Conservation (phyloP, 2,113 vertebrate species). For the Vimba vimba region DNA sequence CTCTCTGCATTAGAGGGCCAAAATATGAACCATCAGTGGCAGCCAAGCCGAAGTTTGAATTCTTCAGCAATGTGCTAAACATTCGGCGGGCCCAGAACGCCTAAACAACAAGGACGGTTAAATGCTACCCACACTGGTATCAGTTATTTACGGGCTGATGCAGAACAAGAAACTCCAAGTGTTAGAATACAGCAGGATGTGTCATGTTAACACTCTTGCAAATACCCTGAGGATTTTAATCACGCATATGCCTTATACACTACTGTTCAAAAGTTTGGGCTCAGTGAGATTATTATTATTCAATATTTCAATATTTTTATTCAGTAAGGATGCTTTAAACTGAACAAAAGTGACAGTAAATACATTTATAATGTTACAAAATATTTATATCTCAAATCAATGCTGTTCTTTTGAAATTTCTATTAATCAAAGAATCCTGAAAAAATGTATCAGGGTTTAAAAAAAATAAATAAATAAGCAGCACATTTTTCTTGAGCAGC, state of each 20-base stretch:
- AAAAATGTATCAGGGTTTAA: background rate
- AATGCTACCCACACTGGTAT: constrained; percentile 39
- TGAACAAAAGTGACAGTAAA: background rate
- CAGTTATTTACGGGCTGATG: constrained; percentile 12
- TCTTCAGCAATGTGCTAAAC: constrained; percentile 76
- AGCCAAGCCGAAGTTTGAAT: constrained; percentile 80
- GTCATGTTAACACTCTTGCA: constrained; percentile 8
- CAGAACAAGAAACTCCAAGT: constrained; percentile 8
- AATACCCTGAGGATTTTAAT: background rate
- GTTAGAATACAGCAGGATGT: constrained; percentile 14
- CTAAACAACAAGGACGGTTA: constrained; percentile 28
- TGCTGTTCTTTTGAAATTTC: background rate
- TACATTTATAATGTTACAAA: background rate
- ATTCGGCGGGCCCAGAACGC: constrained; percentile 45
- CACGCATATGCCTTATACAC: background rate
- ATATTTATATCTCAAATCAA: background rate
- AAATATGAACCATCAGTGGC: constrained; percentile 79
- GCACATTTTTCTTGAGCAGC: background rate
- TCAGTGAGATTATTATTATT: background rate
- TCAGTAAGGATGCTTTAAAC: background rate
- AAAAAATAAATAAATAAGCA: too few relatives aligned
- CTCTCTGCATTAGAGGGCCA: constrained; percentile 76
- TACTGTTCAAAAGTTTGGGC: background rate
- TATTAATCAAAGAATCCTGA: background rate
- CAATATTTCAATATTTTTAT: background rate